Evolutionary conservation across 1,140 invertebrate genomes (phyloP), one percentile per base, ranked within the genome.

Genomic region (Chymomyza costata): DNA sequence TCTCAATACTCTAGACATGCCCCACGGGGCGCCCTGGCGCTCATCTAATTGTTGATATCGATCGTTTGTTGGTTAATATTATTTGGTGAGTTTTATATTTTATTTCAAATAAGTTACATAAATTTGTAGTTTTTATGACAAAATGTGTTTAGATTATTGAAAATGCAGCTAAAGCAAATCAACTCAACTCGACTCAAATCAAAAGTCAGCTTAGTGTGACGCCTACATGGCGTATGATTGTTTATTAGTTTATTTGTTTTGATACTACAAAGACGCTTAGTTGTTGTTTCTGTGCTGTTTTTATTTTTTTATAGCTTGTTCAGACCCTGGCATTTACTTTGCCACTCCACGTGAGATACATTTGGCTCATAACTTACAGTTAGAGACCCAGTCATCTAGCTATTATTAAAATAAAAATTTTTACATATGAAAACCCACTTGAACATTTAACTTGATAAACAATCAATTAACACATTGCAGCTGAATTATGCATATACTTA

Each of bases 51-150:
- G 67, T 80, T 80, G 74, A 80, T 80, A 80, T 61, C 54, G 64
- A 80, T 80, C 50, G 35, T 18, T 52, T 16, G 49, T 55, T 47
- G 57, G 59, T 80, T 80, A 80, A 80, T 80, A 80, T 80, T 80
- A 80, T 80, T 80, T 80, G 73, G 73, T 80, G 60, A 80, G 73
- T 73, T 80, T 70, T 80, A 80, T 78, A 59, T 68, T 80, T 73
- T 60, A 73, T 80, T 65, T 80, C 67, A 70, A 80, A 80, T 80
- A 81, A 80, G 73, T 51, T 74, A 65, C 73, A 80, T 80, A 80
- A 80, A 80, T 80, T 81, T 80, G 67, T 56, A 44, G 62, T 47
- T 50, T 80, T 80, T 80, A 80, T 80, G 73, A 56, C 51, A 15
- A 19, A n/a, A 46, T 53, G 64, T 67, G 47, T 44, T 34, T 56